Evolutionary conservation across 2,113 vertebrate species (phyloP), one percentile per base, ranked within the genome.

Genomic region (Heterocephalus glaber): DNA sequence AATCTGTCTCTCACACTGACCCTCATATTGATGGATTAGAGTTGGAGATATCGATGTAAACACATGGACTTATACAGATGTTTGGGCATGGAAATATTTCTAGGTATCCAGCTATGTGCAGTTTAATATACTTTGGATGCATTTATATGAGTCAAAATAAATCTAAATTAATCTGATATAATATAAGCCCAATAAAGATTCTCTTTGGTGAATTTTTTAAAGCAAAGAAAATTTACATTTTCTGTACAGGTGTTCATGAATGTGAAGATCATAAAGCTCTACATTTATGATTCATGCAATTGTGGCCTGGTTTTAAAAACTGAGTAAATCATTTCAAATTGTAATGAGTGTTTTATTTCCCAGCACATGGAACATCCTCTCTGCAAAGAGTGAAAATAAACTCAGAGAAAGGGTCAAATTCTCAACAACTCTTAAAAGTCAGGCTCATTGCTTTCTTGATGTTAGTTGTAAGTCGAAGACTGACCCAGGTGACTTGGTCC

Each of bases 381-480:
- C 7, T 11, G 0, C 60, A 17, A 14, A 30, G 35, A 68, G 26
- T 10, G 0, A 2, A 58, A 5, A 66, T 41, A 33, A 77, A 1
- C 30, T 7, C 19, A 38, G 6, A 61, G 38, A 41, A 52, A 80
- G 52, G 8, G 4, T 16, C 49, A 17, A 86, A 52, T 20, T 61
- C 70, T 47, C 14, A n/a, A 12, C 16, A 49, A 35, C 61, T 26
- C 20, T 24, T 56, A 11, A 11, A 12, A 17, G 2, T 52, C 60
- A 28, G 68, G 14, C 5, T 52, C 4, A 0, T 2, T 3, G 16
- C 20, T 20, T 38, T 47, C 66, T 70, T 28, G 26, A 10, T 16
- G 3, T 11, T 33, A 61, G 17, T 28, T 3, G 16, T 2, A 4
- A 52, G 7, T 9, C 10, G 3, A 30, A 14, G 4, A 7, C 1